Base-by-base conservation (phyloP, 2,888 invertebrate genomes). In the Cheilosia urbana region DNA sequence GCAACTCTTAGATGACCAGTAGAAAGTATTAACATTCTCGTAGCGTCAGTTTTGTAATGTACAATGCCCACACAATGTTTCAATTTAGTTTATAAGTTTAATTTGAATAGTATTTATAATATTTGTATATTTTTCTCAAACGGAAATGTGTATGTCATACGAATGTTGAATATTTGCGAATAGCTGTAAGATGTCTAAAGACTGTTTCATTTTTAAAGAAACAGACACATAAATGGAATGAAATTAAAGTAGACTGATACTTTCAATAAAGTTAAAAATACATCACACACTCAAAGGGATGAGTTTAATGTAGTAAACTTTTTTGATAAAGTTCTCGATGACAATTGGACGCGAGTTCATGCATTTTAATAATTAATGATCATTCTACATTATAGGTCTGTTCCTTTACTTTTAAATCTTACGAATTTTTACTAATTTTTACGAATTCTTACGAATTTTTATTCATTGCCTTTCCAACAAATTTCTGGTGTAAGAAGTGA, bases 231-330 rank as follows among this genome's bases (percentile, higher is more conserved):
- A 45, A 76, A 42, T 69, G 58, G 21, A n/a, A 40, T 19, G 24
- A 47, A 49, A 71, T 65, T 47, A 75, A 75, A 80, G 68, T 55
- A 68, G 75, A 80, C 80, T 75, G 66, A 80, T 62, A 68, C 53
- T 55, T 55, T 73, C 13, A 72, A 71, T 60, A 60, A 72, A 62
- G n/a, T 30, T 19, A 30, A 37, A 42, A 30, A 30, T 30, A 30
- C 2, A 9, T 2, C 30, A 30, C 30, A 27, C 27, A 27, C 30
- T 9, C 2, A 9, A 9, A 9, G 2, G 2, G 2, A 30, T 30
- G 30, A 30, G 9, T 30, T 30, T 30, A 9, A 30, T 30, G 0
- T 30, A 30, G 7, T 30, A 30, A 1, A 9, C n/a, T n/a, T 42
- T n/a, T 42, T 6, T 1, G 7, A 7, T 1, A 6, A 27, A 27